Base-by-base conservation (phyloP, 2,113 vertebrate species). In the Ellobius talpinus region DNA sequence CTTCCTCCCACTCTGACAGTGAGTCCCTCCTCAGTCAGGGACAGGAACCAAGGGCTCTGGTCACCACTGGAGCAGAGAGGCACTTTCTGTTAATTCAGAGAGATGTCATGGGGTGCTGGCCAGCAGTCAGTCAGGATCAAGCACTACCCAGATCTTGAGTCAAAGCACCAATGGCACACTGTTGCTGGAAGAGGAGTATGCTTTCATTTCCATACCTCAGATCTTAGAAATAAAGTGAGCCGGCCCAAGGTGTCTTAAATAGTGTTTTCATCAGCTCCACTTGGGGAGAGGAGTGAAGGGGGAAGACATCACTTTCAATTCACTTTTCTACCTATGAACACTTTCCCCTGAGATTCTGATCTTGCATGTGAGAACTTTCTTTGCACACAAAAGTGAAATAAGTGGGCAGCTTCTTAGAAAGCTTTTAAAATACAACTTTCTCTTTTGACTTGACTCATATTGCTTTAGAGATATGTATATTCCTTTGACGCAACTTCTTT, bases 41-140 rank as follows among this genome's bases (percentile, higher is more conserved):
- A 74, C 29, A 31, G 45, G 76, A 77, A 68, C 9, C 52, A 33
- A 55, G 12, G 47, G 29, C 91, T 91, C 68, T 33, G 29, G 61
- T 72, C 66, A 90, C 92, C 50, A 13, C 2, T 58, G 39, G 55
- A n/a, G 81, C 55, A 39, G 24, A 14, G 72, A 95, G 33, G n/a
- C 45, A 33, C 42, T 94, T 94, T 21, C 77, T 84, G 45, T 63
- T 92, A 66, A 89, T 89, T 97, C 94, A 77, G 78, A 92, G 47
- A 47, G 72, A 90, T 52, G 29, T 17, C 66, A 45, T 3, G 0
- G 52, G 61, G 29, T 91, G 68, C 36, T 39, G 52, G 74, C 13
- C 91, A 91, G 63, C 52, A 77, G 91, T 92, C 63, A 81, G 61
- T 87, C 61, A 92, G 91, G 87, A 87, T 45, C n/a, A n/a, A 29